Conservation (phyloP, 2,797 vertebrate genomes). For the Erethizon dorsatum region DNA sequence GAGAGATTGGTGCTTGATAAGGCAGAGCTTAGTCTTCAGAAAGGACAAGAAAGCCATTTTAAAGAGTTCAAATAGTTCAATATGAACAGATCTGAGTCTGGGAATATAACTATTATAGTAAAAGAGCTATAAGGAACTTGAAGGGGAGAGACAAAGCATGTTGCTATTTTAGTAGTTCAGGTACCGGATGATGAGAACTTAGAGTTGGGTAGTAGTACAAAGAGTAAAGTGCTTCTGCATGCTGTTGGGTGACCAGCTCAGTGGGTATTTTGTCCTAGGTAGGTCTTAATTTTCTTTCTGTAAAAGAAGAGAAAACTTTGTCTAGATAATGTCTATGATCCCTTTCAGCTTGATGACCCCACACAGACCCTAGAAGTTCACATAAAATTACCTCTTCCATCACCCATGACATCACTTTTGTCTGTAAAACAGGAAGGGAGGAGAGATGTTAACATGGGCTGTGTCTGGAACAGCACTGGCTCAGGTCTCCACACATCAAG, state of each 20-base stretch:
- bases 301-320: background rate
- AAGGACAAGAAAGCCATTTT: background rate
- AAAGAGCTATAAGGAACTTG: background rate
- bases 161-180: background rate
- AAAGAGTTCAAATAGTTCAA: background rate
- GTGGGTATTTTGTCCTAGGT: background rate
- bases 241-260: background rate
- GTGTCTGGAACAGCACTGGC: background rate
- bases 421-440: slow-evolving; percentile 75
- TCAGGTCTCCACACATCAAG: background rate
- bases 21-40: background rate
- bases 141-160: background rate
- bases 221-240: background rate
- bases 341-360: background rate
- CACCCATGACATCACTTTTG: slow-evolving; percentile 58
- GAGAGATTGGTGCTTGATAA: background rate
- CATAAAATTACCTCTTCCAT: background rate
- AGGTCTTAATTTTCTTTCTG: background rate
- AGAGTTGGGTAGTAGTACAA: background rate
- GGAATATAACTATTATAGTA: background rate
- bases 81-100: background rate
- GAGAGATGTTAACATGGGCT: background rate
- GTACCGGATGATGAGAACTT: background rate
- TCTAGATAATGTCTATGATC: background rate
- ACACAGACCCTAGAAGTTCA: background rate